Evolutionary conservation across 2,113 vertebrate species (phyloP), one percentile per base, ranked within the genome.

Genomic region (Brachyhypopomus occidentalis): DNA sequence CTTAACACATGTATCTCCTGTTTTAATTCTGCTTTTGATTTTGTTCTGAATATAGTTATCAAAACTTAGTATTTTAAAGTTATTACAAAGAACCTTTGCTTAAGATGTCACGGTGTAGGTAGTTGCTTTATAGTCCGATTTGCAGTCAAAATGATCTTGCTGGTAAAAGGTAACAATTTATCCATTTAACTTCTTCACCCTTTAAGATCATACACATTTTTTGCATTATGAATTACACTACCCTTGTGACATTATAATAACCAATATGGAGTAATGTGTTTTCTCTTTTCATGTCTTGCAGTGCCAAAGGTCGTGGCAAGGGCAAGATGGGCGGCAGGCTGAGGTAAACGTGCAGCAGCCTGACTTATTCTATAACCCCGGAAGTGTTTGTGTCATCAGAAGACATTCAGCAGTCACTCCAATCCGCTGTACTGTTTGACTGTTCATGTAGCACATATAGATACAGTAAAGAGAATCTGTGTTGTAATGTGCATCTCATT

Each of bases 221-320:
- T 73, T 30, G 41, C 41, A 41, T 41, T 41, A 41, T 30, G 41
- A 6, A 41, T 41, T 41, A 41, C 9, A 9, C 9, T 52, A 52
- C 45, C 45, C 45, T 52, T 5, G 9, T 34, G 30, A 19, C 16
- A 27, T 23, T 1, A 27, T 12, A 14, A 14, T 63, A 34, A 34
- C 11, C 69, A 22, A 38, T 72, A 79, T 55, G 80, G 20, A 64
- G 69, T 75, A 72, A 45, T 71, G 16, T 25, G 45, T 14, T 63
- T 19, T 36, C 4, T n/a, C 75, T 27, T 85, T 80, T 78, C 27
- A 83, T 58, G 69, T 25, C 66, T 60, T 78, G 72, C 90, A 93
- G 92, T 41, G 87, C 88, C 87, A 93, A 93, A 87, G 92, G 92
- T 87, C 89, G 92, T 84, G 92, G 91, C 70, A 93, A 93, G 86